A percentile compares a stretch with the other conserved stretches of the same genome.
phyloP scores from a whole-genome alignment of 1,140 invertebrate genomes.

The Cydia pomonella region DNA sequence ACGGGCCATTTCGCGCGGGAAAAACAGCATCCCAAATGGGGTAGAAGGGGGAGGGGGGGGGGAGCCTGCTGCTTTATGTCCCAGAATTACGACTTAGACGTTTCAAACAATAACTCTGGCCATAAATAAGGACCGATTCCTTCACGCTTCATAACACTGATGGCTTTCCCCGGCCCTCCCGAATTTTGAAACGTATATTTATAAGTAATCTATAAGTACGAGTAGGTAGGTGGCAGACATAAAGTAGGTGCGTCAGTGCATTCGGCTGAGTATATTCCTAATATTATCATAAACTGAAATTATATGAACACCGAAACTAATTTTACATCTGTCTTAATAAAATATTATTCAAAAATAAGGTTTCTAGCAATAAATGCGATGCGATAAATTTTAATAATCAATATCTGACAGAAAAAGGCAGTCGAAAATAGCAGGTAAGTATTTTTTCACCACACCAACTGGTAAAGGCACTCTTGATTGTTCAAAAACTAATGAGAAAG shows the following conservation, averaged over 20 bases:
- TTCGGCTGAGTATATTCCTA: no score
- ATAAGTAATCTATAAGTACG: conserved; percentile 8
- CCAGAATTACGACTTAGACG: conserved; percentile 80
- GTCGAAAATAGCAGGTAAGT: no score
- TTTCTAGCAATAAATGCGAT: no score
- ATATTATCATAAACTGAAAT: no score
- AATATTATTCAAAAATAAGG: no score
- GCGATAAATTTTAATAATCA: no score
- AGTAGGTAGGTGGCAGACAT: background rate
- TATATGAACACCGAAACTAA: no score
- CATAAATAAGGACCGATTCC: conserved; percentile 79
- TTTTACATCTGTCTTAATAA: no score
- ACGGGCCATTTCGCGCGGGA: conserved; percentile 78
- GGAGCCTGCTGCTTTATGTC: conserved; percentile 76
- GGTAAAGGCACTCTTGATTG: no score
- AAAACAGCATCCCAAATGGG: conserved; percentile 73
- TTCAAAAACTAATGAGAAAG: no score
- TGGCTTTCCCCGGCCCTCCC: conserved; percentile 62
- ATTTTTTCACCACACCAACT: no score
- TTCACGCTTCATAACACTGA: conserved; percentile 77
- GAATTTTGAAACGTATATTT: conserved; percentile 44
- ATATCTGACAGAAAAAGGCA: no score
- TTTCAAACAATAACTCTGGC: conserved; percentile 79
- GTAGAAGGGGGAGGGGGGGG: conserved; percentile 59
- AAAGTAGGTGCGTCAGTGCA: background rate